Evolutionary conservation across 92 coral and sea anemone genomes (phyloP).

Genomic region (Anthopleura xanthogrammica): DNA sequence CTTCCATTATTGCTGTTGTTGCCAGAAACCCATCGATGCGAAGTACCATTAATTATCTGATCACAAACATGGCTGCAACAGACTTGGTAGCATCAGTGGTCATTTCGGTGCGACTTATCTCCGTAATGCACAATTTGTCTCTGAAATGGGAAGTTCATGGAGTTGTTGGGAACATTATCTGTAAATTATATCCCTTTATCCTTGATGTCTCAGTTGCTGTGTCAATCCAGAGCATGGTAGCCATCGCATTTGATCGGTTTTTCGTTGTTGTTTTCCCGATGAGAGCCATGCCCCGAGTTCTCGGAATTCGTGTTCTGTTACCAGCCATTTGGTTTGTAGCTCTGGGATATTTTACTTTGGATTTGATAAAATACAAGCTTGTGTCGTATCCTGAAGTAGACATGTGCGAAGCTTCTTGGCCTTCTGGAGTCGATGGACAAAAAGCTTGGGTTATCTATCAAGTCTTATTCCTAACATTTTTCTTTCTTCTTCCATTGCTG

Average conservation of each 20-base stretch:
- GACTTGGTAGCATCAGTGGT: conserved; percentile 12
- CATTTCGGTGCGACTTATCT: neutral
- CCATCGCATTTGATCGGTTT: conserved; percentile 30
- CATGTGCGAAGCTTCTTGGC: neutral
- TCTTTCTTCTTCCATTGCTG: neutral
- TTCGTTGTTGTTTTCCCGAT: conserved; percentile 37
- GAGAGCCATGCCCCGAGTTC: conserved; percentile 9
- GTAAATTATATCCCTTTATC: conserved; percentile 16
- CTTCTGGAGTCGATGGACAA: neutral
- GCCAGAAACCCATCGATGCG: conserved; percentile 1
- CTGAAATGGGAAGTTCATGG: conserved; percentile 12
- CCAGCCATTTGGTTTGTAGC: conserved; percentile 10
- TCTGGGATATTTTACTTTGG: neutral
- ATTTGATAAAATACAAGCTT: no score
- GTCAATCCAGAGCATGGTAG: conserved; percentile 23
- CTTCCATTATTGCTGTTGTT: conserved; percentile 14
- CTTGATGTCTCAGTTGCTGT: conserved; percentile 20
- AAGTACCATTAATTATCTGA: conserved; percentile 18
- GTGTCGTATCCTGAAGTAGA: no score
- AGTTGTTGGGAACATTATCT: conserved; percentile 9
- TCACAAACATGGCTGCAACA: conserved; percentile 33
- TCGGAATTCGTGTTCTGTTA: conserved; percentile 7
- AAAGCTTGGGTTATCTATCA: neutral
- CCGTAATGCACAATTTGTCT: conserved; percentile 9
- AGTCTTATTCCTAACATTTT: neutral